A percentile compares a stretch with the other conserved stretches of the same genome.
Evolutionary conservation across 2,888 invertebrate genomes (phyloP).

Genomic region (Leptothorax acervorum): DNA sequence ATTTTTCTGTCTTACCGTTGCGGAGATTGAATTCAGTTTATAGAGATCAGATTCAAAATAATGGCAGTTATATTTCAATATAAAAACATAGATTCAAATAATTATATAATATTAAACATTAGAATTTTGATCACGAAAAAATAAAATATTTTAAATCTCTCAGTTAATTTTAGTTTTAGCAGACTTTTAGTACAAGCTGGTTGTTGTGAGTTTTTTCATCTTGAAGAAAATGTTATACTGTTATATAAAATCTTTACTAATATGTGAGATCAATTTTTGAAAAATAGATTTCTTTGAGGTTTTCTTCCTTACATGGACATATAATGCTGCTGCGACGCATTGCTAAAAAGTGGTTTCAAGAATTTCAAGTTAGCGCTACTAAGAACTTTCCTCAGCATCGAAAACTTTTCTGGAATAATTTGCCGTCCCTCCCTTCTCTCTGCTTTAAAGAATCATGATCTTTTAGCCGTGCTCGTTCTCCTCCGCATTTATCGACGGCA

Average conservation of each 20-base stretch:
- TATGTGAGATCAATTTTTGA: background rate
- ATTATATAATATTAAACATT: background rate
- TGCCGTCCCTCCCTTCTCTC: background rate
- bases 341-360: constrained; percentile 2
- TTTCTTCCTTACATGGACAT: background rate
- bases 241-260: background rate
- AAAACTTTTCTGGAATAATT: constrained; percentile 15
- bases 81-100: background rate
- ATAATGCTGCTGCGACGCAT: background rate
- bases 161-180: background rate
- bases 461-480: background rate
- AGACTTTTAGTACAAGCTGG: background rate
- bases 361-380: constrained; percentile 21
- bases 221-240: background rate
- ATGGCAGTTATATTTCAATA: background rate
- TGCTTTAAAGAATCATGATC: constrained; percentile 19
- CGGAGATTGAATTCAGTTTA: background rate
- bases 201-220: background rate
- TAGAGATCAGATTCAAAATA: background rate
- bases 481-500: background rate
- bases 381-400: constrained; percentile 17
- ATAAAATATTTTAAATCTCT: background rate
- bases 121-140: background rate
- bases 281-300: background rate
- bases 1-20: background rate